A percentile compares a stretch with the other conserved stretches of the same genome.
Conservation (phyloP, 2,797 vertebrate genomes). For the Helarctos malayanus region DNA sequence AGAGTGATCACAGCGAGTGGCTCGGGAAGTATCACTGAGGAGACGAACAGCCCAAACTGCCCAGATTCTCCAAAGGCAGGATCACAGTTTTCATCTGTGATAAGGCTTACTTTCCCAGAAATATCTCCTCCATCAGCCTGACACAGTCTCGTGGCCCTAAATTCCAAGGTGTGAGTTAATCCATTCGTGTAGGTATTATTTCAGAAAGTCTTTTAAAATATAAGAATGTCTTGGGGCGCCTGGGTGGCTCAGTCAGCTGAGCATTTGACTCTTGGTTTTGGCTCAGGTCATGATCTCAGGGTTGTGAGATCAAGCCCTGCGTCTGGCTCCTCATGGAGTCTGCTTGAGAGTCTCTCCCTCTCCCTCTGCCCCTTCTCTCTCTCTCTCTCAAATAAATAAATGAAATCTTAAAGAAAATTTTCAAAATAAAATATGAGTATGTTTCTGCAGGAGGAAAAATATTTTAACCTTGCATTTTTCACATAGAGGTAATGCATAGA, state of each 20-base stretch:
- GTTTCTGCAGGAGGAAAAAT: background rate
- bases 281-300: background rate
- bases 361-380: background rate
- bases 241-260: background rate
- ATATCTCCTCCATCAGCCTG: background rate
- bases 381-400: background rate
- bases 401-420: background rate
- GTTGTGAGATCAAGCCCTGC: background rate
- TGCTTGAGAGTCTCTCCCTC: background rate
- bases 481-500: background rate
- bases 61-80: background rate
- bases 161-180: background rate
- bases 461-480: background rate
- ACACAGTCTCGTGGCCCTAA: background rate
- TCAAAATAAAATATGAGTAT: background rate
- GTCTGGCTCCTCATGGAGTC: background rate
- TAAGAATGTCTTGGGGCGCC: background rate
- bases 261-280: background rate
- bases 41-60: background rate
- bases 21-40: background rate
- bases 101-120: background rate
- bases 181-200: background rate
- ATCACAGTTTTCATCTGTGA: background rate
- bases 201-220: background rate
- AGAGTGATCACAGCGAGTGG: accelerated